Evolutionary conservation across 2,888 invertebrate genomes (phyloP), one percentile per base, ranked within the genome.

Genomic region (Drosophila infuscata): DNA sequence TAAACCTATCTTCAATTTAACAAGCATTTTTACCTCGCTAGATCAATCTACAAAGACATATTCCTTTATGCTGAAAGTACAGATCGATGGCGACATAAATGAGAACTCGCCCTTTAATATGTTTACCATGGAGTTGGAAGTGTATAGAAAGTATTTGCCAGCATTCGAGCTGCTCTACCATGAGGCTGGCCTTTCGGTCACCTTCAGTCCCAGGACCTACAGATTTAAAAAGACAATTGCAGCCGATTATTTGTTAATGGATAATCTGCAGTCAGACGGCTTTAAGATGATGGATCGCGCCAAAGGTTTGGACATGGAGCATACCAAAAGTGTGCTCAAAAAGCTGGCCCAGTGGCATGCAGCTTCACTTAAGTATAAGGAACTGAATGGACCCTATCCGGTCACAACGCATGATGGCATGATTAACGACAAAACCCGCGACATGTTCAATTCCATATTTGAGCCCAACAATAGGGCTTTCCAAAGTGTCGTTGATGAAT

Each of bases 301-400:
- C 1, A 69, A 76, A 12, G 91, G 92, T 7, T 70, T 92, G 9
- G 89, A 92, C 38, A 64, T 89, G 80, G 72, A 75, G 0, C 92
- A 92, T 36, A 83, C 82, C 20, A 79, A 90, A 52, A 53, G 79
- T 1, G 82, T 78, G 0, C 76, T 92, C 1, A 76, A 82, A 20
- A 92, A 92, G 53, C 35, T 92, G 36, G 92, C 92, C 1, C 76
- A 92, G 61, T 92, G 91, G 71, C 92, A 92, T 83, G 92, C 92
- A 0, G 91, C 90, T 1, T 92, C 92, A 0, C 83, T 88, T 5
- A 84, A 79, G 36, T 65, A 83, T 7, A 81, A 79, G 38, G 88
- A 84, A 66, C 58, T 63, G 2, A 71, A 78, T 38, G 91, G 89
- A 2, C 54, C 69, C 6, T 90, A 82, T 58, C 82, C 79, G 0